A percentile compares a stretch with the other conserved stretches of the same genome.
Conservation (phyloP, 2,888 invertebrate species). For the Harpalus rubripes region DNA sequence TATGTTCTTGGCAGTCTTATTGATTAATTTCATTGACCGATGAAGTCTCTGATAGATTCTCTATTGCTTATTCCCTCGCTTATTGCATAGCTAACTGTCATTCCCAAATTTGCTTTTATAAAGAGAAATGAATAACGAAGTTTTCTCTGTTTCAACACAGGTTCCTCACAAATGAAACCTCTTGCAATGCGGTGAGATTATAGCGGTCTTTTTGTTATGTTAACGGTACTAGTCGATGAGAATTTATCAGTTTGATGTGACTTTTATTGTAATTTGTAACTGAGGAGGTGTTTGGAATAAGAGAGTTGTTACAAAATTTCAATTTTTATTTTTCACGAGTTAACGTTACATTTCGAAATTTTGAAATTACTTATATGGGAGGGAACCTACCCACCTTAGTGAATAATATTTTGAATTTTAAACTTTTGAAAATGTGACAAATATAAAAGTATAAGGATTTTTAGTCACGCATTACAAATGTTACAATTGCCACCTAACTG, state of each 20-base stretch:
- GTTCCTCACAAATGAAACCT: slow-evolving; percentile 1
- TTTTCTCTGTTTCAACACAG: slow-evolving; percentile 19
- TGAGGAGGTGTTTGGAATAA: slow-evolving; percentile 13
- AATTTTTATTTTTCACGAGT: too few species aligned
- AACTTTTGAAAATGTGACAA: too few species aligned
- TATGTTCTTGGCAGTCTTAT: slow-evolving; percentile 8
- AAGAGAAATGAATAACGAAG: slow-evolving; percentile 27
- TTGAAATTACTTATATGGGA: too few species aligned
- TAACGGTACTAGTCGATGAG: slow-evolving; percentile 48
- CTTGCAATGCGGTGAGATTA: not conserved
- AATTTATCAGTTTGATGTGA: slow-evolving; percentile 54
- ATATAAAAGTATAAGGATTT: too few species aligned
- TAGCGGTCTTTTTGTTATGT: slow-evolving; percentile 12
- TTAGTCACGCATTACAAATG: too few species aligned
- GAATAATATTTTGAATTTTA: too few species aligned
- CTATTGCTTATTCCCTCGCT: not conserved
- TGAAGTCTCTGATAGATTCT: not conserved
- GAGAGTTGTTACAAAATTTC: too few species aligned
- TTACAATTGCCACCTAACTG: too few species aligned
- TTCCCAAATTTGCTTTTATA: slow-evolving; percentile 26
- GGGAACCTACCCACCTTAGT: too few species aligned
- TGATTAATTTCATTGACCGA: slow-evolving; percentile 43
- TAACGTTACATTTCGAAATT: too few species aligned
- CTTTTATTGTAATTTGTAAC: slow-evolving; percentile 50
- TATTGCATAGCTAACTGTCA: slow-evolving; percentile 16